Conservation (phyloP, 2,113 vertebrate species). For the Pica pica region DNA sequence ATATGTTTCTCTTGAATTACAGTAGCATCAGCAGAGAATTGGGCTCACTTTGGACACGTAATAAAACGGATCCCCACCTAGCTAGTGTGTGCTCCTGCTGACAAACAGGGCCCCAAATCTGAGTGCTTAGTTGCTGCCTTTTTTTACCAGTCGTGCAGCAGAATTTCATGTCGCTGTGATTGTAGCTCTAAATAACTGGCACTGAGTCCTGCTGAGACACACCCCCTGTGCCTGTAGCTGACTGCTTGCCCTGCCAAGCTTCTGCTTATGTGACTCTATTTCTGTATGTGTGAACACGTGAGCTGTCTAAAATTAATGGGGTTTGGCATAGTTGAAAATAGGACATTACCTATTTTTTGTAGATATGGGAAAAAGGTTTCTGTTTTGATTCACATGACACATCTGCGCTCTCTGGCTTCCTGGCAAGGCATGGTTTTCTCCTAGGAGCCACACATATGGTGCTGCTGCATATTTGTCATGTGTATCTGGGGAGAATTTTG, state of each 20-base stretch:
- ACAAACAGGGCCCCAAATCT: background rate
- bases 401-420: background rate
- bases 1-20: background rate
- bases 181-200: background rate
- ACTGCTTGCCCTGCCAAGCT: conserved; percentile 10
- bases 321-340: background rate
- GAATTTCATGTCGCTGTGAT: background rate
- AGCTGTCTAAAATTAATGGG: conserved; percentile 6
- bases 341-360: background rate
- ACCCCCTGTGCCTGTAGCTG: background rate
- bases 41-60: background rate
- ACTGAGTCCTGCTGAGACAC: background rate
- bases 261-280: conserved; percentile 31
- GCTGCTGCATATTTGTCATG: background rate
- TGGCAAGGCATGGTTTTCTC: background rate
- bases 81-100: background rate
- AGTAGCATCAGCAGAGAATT: background rate
- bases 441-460: background rate
- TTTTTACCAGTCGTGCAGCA: background rate
- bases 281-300: conserved; percentile 9
- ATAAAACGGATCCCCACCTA: background rate
- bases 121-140: background rate
- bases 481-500: background rate
- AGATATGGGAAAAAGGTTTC: background rate
- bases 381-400: background rate